Conservation (phyloP, 2,797 vertebrate genomes). For the Diplodus puntazzo region DNA sequence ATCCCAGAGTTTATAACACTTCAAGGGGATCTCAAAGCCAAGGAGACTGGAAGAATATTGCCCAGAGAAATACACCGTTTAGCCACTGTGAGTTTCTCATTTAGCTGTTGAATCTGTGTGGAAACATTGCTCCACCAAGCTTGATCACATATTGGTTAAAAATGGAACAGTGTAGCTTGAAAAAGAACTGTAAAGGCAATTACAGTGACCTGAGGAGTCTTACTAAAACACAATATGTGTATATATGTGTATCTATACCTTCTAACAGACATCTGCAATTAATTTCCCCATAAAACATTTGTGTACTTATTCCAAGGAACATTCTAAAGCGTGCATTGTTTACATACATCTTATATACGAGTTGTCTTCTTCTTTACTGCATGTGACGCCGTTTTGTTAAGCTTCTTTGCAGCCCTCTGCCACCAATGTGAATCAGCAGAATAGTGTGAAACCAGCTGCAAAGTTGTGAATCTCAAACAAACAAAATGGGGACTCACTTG, state of each 20-base stretch:
- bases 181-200: background rate
- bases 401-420: background rate
- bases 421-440: background rate
- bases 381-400: background rate
- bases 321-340: background rate
- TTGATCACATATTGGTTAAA: background rate
- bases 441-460: background rate
- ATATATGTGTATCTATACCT: too few species aligned
- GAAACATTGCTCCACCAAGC: background rate
- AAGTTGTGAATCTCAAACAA: background rate
- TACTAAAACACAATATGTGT: too few species aligned
- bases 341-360: background rate
- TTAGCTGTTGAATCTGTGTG: background rate
- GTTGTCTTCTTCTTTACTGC: background rate
- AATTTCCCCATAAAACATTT: too few species aligned
- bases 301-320: background rate
- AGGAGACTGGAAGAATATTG: conserved; percentile 73
- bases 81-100: conserved; percentile 78
- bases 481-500: background rate
- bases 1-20: conserved; percentile 73
- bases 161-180: too few species aligned
- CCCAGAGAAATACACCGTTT: conserved; percentile 76
- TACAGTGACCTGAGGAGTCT: background rate
- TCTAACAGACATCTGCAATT: too few species aligned
- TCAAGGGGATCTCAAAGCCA: conserved; percentile 65